Conservation (phyloP, 1,140 invertebrate species). For the Nebria ingens region DNA sequence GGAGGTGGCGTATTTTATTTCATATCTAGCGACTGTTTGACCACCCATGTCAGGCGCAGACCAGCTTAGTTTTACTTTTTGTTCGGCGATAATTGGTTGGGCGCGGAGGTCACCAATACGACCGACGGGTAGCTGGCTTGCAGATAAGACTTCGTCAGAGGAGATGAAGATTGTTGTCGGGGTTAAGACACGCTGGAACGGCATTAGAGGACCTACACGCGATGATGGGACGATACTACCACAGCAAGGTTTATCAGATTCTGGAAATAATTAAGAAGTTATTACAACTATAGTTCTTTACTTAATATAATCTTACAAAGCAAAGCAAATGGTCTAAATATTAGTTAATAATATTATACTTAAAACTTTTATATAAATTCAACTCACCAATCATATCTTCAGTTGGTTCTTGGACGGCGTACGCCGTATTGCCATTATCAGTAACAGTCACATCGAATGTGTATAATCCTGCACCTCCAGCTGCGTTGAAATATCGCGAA, state of each 20-base stretch:
- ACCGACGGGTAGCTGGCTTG: constrained; percentile 26
- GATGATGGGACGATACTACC: constrained; percentile 36
- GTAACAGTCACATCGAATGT: constrained; percentile 38
- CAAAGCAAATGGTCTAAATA: too few species aligned
- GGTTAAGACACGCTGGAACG: constrained; percentile 38
- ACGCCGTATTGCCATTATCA: constrained; percentile 41
- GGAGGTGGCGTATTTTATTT: constrained; percentile 35
- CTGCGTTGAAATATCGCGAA: constrained; percentile 47
- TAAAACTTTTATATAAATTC: too few species aligned
- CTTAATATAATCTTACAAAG: constrained; percentile 2
- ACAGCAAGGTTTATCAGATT: constrained; percentile 33
- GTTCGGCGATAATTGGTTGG: constrained; percentile 30
- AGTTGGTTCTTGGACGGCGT: constrained; percentile 18
- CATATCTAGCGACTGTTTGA: constrained; percentile 37
- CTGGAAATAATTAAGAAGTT: constrained; percentile 21
- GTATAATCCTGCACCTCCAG: constrained; percentile 38
- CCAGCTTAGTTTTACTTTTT: constrained; percentile 39
- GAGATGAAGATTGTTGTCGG: constrained; percentile 35
- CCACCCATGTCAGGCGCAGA: constrained; percentile 44
- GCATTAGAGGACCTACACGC: constrained; percentile 33
- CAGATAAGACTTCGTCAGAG: constrained; percentile 26
- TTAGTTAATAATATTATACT: too few species aligned
- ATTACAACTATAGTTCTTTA: neutral
- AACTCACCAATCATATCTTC: neutral
- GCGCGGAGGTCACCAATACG: constrained; percentile 39